These are phyloP conservation scores for Anarsia innoxiella DNA, from an alignment of 2,888 invertebrate species.

Conservation along the genomic window DNA sequence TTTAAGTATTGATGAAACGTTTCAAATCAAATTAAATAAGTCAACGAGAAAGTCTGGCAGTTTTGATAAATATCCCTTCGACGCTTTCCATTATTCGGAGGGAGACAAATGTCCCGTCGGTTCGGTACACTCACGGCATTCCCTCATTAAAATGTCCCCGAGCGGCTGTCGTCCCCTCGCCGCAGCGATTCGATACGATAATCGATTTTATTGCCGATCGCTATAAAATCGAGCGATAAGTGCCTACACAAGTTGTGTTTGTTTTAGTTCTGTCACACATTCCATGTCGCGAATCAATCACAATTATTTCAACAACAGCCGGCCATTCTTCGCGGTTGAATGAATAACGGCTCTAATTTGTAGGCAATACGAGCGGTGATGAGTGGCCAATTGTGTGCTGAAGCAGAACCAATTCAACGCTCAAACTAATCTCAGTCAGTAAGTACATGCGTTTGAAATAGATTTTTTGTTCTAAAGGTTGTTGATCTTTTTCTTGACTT, in stretches of 20 bases:
- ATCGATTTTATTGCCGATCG: conserved; percentile 62
- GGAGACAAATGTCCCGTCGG: conserved; percentile 56
- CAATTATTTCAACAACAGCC: conserved; percentile 38
- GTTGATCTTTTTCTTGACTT: conserved; percentile 33
- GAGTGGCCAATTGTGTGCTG: conserved; percentile 29
- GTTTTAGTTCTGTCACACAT: conserved; percentile 45
- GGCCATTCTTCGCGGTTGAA: conserved; percentile 29
- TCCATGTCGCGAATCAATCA: conserved; percentile 49
- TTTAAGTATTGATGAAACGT: conserved; percentile 36
- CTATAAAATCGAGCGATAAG: conserved; percentile 48
- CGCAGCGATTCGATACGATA: conserved; percentile 41
- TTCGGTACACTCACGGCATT: conserved; percentile 47
- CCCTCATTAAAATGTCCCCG: conserved; percentile 60
- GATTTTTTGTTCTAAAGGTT: conserved; percentile 33
- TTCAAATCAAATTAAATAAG: conserved; percentile 42
- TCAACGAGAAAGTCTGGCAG: conserved; percentile 32
- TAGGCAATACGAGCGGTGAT: conserved; percentile 27
- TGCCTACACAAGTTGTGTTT: conserved; percentile 34
- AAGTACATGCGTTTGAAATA: conserved; percentile 34
- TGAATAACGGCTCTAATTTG: conserved; percentile 40
- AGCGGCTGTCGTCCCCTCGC: conserved; percentile 38
- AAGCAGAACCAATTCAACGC: conserved; percentile 35
- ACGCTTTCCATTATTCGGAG: conserved; percentile 53
- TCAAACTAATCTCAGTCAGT: conserved; percentile 19
- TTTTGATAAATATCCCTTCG: conserved; percentile 65